These are phyloP conservation scores for Mormyrops attenuatus DNA, from an alignment of 2,797 vertebrate genomes.

Conservation along the genomic window DNA sequence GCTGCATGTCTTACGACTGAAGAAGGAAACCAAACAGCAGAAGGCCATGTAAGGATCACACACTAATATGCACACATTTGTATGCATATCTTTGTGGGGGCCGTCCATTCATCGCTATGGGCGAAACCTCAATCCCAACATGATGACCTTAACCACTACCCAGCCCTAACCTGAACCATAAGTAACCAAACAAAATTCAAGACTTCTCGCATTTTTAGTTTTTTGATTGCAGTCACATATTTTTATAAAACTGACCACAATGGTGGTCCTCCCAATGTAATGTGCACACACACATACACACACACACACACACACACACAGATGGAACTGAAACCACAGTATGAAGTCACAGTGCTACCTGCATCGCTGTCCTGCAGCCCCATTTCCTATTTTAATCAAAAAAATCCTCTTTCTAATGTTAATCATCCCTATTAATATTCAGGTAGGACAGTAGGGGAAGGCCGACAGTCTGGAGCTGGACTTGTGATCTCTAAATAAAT, in stretches of 20 bases:
- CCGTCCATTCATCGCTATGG: neutral
- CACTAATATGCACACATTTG: neutral
- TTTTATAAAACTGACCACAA: no score
- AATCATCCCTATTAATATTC: neutral
- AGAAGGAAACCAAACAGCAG: neutral
- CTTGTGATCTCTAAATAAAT: neutral
- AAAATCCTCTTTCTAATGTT: neutral
- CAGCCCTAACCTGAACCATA: no score
- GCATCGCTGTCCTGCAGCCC: neutral
- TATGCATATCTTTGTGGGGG: neutral
- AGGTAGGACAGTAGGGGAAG: neutral
- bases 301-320: neutral
- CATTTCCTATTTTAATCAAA: neutral
- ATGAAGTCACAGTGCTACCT: neutral
- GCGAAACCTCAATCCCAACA: neutral
- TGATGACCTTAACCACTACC: no score
- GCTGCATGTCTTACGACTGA: neutral
- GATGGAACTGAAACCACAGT: neutral
- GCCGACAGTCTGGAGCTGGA: neutral
- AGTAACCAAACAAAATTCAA: no score
- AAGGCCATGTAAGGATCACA: neutral
- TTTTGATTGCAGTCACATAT: no score
- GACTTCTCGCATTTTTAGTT: no score
- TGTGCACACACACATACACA: neutral
- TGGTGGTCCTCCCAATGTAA: neutral